phyloP scores from a whole-genome alignment of 2,113 vertebrate genomes.

The Dolichallabes microphthalmus region DNA sequence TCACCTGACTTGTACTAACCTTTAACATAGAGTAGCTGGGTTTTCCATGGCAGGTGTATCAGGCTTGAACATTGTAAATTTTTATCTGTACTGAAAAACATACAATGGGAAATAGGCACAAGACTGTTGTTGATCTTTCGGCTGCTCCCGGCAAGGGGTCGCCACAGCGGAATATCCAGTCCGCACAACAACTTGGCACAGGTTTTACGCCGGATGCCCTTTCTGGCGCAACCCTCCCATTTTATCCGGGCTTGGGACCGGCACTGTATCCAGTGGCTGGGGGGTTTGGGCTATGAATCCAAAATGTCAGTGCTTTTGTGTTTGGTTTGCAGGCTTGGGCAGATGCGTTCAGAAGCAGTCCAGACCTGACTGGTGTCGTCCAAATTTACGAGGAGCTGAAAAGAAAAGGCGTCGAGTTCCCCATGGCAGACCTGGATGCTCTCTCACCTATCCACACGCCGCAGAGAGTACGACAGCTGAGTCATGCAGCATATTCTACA shows the following conservation, averaged over 20 bases:
- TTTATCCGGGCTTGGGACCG: too few species aligned
- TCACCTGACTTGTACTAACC: neutral
- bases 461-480: constrained; percentile 81
- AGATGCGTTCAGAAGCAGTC: constrained; percentile 95
- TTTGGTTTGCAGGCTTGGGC: constrained; percentile 86
- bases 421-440: constrained; percentile 93
- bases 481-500: neutral
- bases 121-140: too few species aligned
- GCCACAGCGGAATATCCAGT: too few species aligned
- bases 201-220: too few species aligned
- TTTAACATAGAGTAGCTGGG: neutral
- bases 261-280: too few species aligned
- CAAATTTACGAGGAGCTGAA: constrained; percentile 99
- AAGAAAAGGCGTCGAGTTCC: constrained; percentile 95
- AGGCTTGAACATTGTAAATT: neutral
- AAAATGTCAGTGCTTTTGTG: neutral
- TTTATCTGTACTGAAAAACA: neutral
- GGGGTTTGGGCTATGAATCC: too few species aligned
- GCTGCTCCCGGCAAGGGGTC: too few species aligned
- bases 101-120: neutral
- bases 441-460: constrained; percentile 97
- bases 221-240: too few species aligned
- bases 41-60: neutral
- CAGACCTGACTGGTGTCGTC: constrained; percentile 95
- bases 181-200: too few species aligned